Conservation (phyloP, 2,888 invertebrate species). For the Homarus gammarus region DNA sequence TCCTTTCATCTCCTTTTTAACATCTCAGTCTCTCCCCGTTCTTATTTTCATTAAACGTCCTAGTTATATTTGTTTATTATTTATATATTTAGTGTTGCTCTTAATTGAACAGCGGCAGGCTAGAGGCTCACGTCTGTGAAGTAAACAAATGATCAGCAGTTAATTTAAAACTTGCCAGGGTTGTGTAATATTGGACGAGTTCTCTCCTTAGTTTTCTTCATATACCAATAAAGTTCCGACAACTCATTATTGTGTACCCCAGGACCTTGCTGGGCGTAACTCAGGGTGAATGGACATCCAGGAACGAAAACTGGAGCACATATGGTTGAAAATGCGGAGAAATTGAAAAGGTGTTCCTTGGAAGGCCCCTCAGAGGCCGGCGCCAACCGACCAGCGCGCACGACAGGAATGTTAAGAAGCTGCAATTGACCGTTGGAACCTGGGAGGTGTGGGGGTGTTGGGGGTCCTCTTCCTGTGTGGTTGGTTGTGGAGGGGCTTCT, state of each 20-base stretch:
- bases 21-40: too few relatives aligned
- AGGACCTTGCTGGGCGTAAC: background rate
- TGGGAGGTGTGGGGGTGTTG: background rate
- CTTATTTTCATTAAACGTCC: too few relatives aligned
- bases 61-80: too few relatives aligned
- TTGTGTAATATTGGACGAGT: background rate
- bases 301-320: background rate
- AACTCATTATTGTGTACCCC: background rate
- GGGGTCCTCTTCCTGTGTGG: background rate
- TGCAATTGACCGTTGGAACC: slow-evolving; percentile 8
- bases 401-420: slow-evolving; percentile 3
- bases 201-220: background rate
- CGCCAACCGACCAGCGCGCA: slow-evolving; percentile 2
- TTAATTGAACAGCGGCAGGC: too few relatives aligned
- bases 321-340: background rate
- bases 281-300: background rate
- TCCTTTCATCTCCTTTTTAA: background rate
- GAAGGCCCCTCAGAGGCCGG: slow-evolving; percentile 4
- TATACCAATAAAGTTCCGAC: background rate
- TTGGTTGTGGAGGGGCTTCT: background rate
- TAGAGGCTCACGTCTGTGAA: too few relatives aligned
- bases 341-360: background rate
- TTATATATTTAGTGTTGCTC: too few relatives aligned
- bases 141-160: too few relatives aligned
- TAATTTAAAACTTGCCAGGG: too few relatives aligned